phyloP scores from a whole-genome alignment of 2,113 vertebrate genomes.

The Urocolius indicus region DNA sequence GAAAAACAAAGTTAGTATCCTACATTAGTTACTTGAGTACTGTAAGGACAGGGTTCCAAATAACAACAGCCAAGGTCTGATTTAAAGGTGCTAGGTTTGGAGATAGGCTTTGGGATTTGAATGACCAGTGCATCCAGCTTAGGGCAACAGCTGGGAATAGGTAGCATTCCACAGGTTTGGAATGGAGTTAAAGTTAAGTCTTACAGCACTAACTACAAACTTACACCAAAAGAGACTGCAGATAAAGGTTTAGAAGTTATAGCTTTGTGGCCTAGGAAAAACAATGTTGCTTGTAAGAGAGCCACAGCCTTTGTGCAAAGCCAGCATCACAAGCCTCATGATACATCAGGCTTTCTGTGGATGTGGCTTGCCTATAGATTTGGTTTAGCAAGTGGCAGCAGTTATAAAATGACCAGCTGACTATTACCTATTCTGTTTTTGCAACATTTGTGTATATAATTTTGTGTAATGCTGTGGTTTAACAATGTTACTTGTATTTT shows the following conservation, averaged over 20 bases:
- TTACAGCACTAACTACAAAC: not conserved
- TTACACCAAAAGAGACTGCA: not conserved
- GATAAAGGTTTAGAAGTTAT: not conserved
- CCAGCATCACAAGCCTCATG: not conserved
- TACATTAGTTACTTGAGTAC: not conserved
- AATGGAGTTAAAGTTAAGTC: not conserved
- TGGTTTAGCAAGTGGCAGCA: not conserved
- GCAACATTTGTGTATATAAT: too few relatives aligned
- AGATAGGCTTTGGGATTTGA: not conserved
- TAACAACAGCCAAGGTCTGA: not conserved
- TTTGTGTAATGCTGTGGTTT: not conserved
- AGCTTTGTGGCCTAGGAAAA: not conserved
- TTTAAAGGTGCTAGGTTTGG: not conserved
- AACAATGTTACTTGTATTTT: not conserved
- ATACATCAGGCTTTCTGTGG: not conserved
- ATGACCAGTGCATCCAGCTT: not conserved
- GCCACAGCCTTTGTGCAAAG: not conserved
- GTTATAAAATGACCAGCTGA: not conserved
- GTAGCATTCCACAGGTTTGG: not conserved
- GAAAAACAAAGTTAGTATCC: not conserved
- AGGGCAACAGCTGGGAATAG: not conserved
- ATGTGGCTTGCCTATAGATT: not conserved
- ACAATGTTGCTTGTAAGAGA: not conserved
- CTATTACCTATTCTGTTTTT: not conserved
- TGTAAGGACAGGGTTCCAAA: not conserved